Conservation (phyloP, 2,113 vertebrate genomes). For the Cacatua alba region DNA sequence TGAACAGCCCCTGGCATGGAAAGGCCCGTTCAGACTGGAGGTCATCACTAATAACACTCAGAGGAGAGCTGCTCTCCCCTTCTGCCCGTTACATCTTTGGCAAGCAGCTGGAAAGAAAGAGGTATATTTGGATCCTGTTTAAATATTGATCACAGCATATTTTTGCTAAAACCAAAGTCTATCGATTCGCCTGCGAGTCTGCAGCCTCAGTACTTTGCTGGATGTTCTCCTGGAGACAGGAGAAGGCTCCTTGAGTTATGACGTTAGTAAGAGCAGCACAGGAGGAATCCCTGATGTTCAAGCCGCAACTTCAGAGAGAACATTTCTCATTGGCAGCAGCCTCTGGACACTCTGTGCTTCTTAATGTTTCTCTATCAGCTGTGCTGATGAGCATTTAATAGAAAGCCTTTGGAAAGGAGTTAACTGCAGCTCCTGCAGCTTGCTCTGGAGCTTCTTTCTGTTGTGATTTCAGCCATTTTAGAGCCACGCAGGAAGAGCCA, state of each 20-base stretch:
- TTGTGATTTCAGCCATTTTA: not conserved
- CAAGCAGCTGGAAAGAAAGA: conserved; percentile 57
- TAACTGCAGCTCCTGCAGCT: not conserved
- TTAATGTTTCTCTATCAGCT: not conserved
- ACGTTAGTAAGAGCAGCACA: conserved; percentile 67
- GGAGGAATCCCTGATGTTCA: conserved; percentile 39
- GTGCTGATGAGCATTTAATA: not conserved
- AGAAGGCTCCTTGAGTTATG: conserved; percentile 71
- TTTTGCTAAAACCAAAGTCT: conserved; percentile 68
- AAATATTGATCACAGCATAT: conserved; percentile 76
- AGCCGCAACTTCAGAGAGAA: conserved; percentile 13
- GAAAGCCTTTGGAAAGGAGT: not conserved
- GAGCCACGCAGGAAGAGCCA: not conserved
- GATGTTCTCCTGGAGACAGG: conserved; percentile 28
- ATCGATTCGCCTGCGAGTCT: conserved; percentile 47
- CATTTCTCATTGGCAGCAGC: not conserved
- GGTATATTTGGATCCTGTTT: conserved; percentile 66
- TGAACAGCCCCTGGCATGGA: not conserved
- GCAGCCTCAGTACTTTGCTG: conserved; percentile 50
- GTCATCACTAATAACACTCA: not conserved
- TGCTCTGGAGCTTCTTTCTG: not conserved
- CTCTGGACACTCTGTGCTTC: not conserved
- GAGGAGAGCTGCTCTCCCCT: not conserved
- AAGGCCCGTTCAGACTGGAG: not conserved
- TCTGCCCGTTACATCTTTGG: not conserved